A percentile compares a stretch with the other conserved stretches of the same genome.
These are phyloP conservation scores for Unio pictorum DNA, from an alignment of 2,888 invertebrate species.

Conservation along the genomic window DNA sequence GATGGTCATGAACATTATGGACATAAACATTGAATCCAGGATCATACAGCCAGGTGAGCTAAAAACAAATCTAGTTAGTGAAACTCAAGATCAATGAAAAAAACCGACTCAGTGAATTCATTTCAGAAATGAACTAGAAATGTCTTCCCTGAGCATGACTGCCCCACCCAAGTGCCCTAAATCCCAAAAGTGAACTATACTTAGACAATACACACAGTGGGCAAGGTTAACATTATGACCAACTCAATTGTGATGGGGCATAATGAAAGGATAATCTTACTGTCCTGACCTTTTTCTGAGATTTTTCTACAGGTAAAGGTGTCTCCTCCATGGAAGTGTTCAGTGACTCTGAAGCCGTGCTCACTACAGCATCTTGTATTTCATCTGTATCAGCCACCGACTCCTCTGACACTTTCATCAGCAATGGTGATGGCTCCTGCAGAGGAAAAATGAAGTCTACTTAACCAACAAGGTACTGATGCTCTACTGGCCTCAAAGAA, in stretches of 20 bases:
- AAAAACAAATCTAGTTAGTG: no score
- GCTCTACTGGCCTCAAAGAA: no score
- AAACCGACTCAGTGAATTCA: no score
- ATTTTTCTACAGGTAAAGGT: slow-evolving; percentile 10
- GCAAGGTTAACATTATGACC: no score
- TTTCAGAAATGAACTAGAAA: not conserved
- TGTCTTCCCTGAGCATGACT: not conserved
- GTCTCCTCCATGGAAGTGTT: slow-evolving; percentile 51
- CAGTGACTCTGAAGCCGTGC: slow-evolving; percentile 43
- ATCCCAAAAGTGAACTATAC: not conserved
- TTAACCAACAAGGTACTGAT: not conserved
- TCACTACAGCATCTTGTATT: slow-evolving; percentile 42
- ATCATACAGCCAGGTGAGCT: no score
- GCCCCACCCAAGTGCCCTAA: not conserved
- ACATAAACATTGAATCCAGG: no score
- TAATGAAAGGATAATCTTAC: no score
- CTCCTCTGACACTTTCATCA: slow-evolving; percentile 67
- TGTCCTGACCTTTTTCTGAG: slow-evolving; percentile 13
- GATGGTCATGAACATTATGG: no score
- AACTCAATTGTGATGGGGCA: no score
- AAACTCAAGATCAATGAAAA: no score
- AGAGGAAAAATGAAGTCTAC: not conserved
- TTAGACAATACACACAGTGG: not conserved
- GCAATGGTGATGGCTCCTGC: slow-evolving; percentile 74
- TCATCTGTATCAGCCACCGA: slow-evolving; percentile 50